Percentiles rank a stretch among this genome's conserved stretches.
Evolutionary conservation across 2,888 invertebrate genomes (phyloP).

Genomic region (Leuctra nigra): DNA sequence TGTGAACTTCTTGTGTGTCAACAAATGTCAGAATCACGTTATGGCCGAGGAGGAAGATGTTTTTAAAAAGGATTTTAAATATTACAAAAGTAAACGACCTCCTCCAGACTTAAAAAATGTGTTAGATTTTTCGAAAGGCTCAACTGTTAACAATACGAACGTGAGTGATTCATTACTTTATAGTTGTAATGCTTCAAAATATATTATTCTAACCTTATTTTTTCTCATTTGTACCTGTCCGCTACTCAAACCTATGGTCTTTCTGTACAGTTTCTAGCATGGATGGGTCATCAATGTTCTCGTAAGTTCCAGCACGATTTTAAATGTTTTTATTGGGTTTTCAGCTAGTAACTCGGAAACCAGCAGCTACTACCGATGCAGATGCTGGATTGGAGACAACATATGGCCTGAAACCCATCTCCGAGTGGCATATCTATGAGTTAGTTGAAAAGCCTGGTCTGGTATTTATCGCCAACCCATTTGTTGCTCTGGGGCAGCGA

Average conservation of each 20-base stretch:
- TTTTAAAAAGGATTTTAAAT: slow-evolving; percentile 71
- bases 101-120: slow-evolving; percentile 58
- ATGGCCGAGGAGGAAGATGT: no score
- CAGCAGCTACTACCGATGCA: neutral
- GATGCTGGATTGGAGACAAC: neutral
- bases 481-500: slow-evolving; percentile 66
- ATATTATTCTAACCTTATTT: slow-evolving; percentile 4
- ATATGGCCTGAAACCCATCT: slow-evolving; percentile 41
- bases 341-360: neutral
- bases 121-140: slow-evolving; percentile 45
- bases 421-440: slow-evolving; percentile 57
- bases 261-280: no score
- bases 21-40: no score
- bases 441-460: slow-evolving; percentile 60
- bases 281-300: no score
- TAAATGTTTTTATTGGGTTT: no score
- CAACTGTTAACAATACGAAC: neutral
- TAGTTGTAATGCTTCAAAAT: no score
- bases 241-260: neutral
- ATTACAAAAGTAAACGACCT: slow-evolving; percentile 65
- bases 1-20: no score
- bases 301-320: no score
- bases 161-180: neutral
- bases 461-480: slow-evolving; percentile 75
- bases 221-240: neutral